Evolutionary conservation across 2,113 vertebrate species (phyloP), one percentile per base, ranked within the genome.

Genomic region (Lanius ludovicianus): DNA sequence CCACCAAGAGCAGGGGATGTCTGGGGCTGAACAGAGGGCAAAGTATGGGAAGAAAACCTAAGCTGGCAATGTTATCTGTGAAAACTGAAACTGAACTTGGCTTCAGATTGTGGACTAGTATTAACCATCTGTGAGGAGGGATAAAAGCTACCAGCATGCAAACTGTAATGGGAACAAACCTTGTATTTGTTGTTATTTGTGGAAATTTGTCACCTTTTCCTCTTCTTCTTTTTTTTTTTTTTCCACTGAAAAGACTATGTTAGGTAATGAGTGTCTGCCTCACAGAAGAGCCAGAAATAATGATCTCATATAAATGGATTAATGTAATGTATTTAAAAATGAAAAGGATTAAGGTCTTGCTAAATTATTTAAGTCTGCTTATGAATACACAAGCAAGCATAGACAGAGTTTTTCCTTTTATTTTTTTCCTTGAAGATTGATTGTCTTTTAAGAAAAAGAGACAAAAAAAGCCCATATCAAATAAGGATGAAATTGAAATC

Each of bases 361-460:
- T 85, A 47, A 92, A 86, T 94, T 93, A 95, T 93, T 96, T 93
- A 90, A 37, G 31, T 63, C 37, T 94, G 42, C 42, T 88, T 74
- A 90, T 69, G 53, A 94, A 75, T 77, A 68, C 71, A 50, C 28
- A 90, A 81, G 35, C 49, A 81, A 68, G 62, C 22, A 84, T 14
- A 86, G 74, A 60, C 7, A 74, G 64, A 82, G 9, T 7, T 88
- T 84, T 55, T 23, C 31, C 30, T 84, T 93, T 81, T 76, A 39
- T 46, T 87, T 67, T 90, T 60, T 60, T 39, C 57, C 63, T 74
- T 68, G 56, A 57, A 71, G 47, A 46, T 30, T 59, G 11, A 65
- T 67, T 94, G 44, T n/a, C 69, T 76, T 87, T 47, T 68, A 49
- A 56, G 65, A 35, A 90, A 79, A 47, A 73, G 30, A 55, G 59